A percentile compares a stretch with the other conserved stretches of the same genome.
These are phyloP conservation scores for Zeuzera pyrina DNA, from an alignment of 2,888 invertebrate species.

Conservation along the genomic window DNA sequence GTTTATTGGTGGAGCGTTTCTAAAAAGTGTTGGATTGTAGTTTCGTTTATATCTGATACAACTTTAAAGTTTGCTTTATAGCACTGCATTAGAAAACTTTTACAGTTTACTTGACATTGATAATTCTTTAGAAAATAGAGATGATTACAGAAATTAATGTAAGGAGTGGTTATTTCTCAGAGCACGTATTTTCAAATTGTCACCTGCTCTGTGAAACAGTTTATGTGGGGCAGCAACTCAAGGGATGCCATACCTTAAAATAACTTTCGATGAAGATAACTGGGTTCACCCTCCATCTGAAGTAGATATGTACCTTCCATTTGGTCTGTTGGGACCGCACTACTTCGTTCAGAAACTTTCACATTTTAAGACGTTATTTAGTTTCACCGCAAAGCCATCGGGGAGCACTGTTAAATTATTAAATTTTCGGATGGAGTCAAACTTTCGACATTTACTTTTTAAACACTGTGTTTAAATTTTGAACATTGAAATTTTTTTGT, in stretches of 20 bases:
- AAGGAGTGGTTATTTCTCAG: too few species aligned
- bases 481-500: too few species aligned
- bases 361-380: conserved; percentile 56
- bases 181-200: too few species aligned
- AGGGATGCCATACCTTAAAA: conserved; percentile 25
- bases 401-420: conserved; percentile 40
- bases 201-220: conserved; percentile 20
- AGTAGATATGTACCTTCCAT: conserved; percentile 15
- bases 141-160: too few species aligned
- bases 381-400: conserved; percentile 29
- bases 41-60: too few species aligned
- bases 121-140: too few species aligned
- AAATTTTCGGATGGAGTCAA: conserved; percentile 30
- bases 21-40: too few species aligned
- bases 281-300: conserved; percentile 20
- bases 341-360: conserved; percentile 42
- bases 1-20: too few species aligned
- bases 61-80: too few species aligned
- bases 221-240: conserved; percentile 18
- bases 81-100: too few species aligned
- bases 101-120: too few species aligned
- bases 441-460: conserved; percentile 6
- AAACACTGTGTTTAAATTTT: too few species aligned
- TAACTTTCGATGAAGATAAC: conserved; percentile 28
- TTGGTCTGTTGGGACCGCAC: conserved; percentile 29